These are phyloP conservation scores for Tortricodes alternella DNA, from an alignment of 2,888 invertebrate genomes.

Conservation along the genomic window DNA sequence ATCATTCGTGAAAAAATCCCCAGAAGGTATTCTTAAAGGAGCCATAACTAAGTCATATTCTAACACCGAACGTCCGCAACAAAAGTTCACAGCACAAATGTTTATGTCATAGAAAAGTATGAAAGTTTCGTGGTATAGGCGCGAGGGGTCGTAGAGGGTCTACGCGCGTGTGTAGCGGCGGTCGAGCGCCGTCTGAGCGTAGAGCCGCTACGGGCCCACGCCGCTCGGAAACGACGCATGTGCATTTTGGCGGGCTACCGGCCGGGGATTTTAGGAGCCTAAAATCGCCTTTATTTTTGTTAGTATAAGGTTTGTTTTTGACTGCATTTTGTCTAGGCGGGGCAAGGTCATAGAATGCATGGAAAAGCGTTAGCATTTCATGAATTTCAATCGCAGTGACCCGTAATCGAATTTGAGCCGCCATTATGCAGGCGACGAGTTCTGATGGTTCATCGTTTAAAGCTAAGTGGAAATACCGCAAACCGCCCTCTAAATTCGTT, in stretches of 20 bases:
- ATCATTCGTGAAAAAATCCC: constrained; percentile 56
- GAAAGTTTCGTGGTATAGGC: constrained; percentile 66
- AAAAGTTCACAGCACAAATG: constrained; percentile 43
- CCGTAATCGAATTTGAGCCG: constrained; percentile 40
- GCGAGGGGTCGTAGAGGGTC: constrained; percentile 58
- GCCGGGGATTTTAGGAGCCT: background rate
- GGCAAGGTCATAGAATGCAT: constrained; percentile 64
- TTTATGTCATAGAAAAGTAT: constrained; percentile 63
- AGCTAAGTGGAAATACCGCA: too few relatives aligned
- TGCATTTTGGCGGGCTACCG: constrained; percentile 56
- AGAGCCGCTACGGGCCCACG: constrained; percentile 60
- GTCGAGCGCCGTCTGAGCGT: constrained; percentile 71
- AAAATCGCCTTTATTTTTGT: constrained; percentile 37
- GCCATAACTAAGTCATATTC: constrained; percentile 55
- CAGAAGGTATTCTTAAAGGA: constrained; percentile 60
- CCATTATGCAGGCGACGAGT: constrained; percentile 8
- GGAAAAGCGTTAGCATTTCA: constrained; percentile 59
- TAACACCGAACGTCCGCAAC: constrained; percentile 51
- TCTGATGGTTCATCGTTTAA: too few relatives aligned
- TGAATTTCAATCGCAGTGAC: constrained; percentile 57
- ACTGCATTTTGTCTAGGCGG: constrained; percentile 33
- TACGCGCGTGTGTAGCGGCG: constrained; percentile 64
- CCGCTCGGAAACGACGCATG: constrained; percentile 64
- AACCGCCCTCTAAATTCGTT: too few relatives aligned
- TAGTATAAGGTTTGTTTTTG: constrained; percentile 31